Percentiles rank a stretch among this genome's conserved stretches.
Conservation (phyloP, 2,113 vertebrate genomes). For the Proteles cristata region DNA sequence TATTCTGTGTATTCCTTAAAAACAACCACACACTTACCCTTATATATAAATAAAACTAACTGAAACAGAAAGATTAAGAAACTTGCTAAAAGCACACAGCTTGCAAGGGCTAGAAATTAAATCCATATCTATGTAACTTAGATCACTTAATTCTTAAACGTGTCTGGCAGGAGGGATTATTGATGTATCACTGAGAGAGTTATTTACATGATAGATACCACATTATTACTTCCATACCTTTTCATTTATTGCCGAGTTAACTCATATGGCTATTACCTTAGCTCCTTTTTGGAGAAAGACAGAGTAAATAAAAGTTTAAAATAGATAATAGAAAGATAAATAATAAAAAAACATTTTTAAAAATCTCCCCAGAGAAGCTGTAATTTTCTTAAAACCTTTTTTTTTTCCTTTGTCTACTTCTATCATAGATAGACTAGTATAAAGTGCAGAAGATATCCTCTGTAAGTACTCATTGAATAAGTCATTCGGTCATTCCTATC, state of each 20-base stretch:
- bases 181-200: neutral
- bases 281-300: neutral
- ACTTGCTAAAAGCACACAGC: neutral
- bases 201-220: neutral
- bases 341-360: neutral
- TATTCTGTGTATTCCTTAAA: neutral
- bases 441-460: neutral
- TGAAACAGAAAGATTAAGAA: neutral
- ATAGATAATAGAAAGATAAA: neutral
- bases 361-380: neutral
- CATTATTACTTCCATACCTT: neutral
- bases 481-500: neutral
- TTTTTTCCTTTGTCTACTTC: neutral
- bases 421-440: neutral
- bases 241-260: constrained; percentile 4
- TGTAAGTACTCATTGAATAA: neutral
- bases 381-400: neutral
- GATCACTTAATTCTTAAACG: neutral
- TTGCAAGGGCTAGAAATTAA: neutral
- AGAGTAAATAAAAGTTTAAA: neutral
- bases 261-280: neutral
- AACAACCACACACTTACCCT: neutral
- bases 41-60: neutral
- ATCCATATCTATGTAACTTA: neutral
- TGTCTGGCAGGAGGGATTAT: neutral